These are phyloP conservation scores for Vipera latastei DNA, from an alignment of 2,797 vertebrate genomes.

Conservation along the genomic window DNA sequence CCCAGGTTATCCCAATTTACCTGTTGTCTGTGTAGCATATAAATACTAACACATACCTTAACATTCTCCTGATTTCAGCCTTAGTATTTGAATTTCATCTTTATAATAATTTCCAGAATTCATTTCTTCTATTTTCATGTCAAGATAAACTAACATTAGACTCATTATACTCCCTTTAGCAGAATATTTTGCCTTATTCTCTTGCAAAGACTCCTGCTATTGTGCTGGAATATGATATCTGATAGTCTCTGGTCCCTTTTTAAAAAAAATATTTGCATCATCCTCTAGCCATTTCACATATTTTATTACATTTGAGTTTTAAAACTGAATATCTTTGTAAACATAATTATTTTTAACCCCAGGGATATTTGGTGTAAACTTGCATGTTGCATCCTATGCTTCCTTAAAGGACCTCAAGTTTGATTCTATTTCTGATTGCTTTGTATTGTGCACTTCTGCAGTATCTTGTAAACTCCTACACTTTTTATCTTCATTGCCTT, in stretches of 20 bases:
- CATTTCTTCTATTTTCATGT: not conserved
- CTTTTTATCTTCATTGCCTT: not conserved
- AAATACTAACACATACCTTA: not conserved
- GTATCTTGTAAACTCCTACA: not conserved
- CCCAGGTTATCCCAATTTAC: not conserved
- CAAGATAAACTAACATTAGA: not conserved
- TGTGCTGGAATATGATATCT: not conserved
- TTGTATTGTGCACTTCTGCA: not conserved
- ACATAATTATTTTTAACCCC: not conserved
- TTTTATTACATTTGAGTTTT: not conserved
- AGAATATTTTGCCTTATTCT: not conserved
- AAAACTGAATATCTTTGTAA: not conserved
- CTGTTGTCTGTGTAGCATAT: not conserved
- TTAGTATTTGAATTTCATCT: not conserved
- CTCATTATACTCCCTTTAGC: not conserved
- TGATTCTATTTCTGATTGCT: not conserved
- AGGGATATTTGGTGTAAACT: not conserved
- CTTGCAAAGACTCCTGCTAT: not conserved
- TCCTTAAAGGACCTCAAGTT: not conserved
- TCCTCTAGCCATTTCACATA: not conserved
- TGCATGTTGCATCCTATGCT: not conserved
- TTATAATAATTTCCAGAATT: not conserved
- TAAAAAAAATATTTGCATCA: not conserved
- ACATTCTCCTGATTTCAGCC: not conserved
- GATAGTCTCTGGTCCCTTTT: not conserved